Conservation (phyloP, 2,888 invertebrate species). For the Deilephila porcellus region DNA sequence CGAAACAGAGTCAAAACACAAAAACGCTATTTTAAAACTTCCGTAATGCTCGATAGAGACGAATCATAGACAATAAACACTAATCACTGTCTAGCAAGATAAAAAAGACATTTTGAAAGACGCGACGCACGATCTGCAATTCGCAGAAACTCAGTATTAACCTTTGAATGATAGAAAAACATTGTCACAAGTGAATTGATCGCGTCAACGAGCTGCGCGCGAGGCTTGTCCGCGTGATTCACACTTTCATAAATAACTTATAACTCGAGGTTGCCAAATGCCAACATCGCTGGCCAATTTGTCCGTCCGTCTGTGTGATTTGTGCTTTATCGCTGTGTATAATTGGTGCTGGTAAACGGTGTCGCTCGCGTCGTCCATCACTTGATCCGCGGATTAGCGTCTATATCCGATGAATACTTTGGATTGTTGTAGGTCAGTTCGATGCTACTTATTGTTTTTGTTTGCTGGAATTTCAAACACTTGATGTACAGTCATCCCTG, state of each 20-base stretch:
- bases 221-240: conserved; percentile 31
- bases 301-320: conserved; percentile 43
- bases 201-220: background rate
- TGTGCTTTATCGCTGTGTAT: conserved; percentile 38
- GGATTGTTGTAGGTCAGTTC: conserved; percentile 7
- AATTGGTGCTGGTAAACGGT: conserved; percentile 37
- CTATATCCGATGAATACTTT: conserved; percentile 21
- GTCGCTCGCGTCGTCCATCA: conserved; percentile 34
- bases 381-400: conserved; percentile 34
- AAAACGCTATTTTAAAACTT: conserved; percentile 16
- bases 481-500: background rate
- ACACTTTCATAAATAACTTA: conserved; percentile 39
- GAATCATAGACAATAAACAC: conserved; percentile 14
- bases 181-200: conserved; percentile 5
- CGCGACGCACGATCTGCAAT: background rate
- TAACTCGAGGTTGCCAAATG: conserved; percentile 37
- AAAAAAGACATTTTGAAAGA: background rate
- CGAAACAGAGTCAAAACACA: conserved; percentile 1
- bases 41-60: background rate
- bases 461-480: background rate
- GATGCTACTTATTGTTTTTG: background rate
- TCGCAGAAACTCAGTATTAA: background rate
- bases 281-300: conserved; percentile 41
- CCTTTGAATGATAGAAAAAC: conserved; percentile 1
- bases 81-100: conserved; percentile 11